Evolutionary conservation across 2,888 invertebrate genomes (phyloP).

Genomic region (Chalcosyrphus nemorum): DNA sequence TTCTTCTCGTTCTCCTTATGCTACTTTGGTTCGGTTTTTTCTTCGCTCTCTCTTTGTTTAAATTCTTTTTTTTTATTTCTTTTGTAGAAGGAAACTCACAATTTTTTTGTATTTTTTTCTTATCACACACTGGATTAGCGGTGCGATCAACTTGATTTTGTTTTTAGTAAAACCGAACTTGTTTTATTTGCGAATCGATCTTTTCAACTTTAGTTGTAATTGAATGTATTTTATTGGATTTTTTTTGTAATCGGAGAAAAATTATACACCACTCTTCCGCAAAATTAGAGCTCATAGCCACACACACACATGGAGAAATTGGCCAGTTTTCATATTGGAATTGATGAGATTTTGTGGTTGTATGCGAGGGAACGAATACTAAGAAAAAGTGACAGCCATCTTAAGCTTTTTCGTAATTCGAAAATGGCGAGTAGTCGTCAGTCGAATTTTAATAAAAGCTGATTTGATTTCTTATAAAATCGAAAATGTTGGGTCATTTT

Average conservation of each 20-base stretch:
- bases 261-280: conserved; percentile 70
- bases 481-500: no score
- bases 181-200: conserved; percentile 18
- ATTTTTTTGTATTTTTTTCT: conserved; percentile 60
- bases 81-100: conserved; percentile 64
- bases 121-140: conserved; percentile 56
- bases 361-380: neutral
- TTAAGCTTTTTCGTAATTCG: conserved; percentile 53
- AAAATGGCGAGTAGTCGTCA: conserved; percentile 54
- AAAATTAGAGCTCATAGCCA: conserved; percentile 71
- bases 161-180: conserved; percentile 49
- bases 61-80: conserved; percentile 54
- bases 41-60: conserved; percentile 65
- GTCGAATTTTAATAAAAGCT: conserved; percentile 9
- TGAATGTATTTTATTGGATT: conserved; percentile 51
- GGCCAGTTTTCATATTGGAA: conserved; percentile 48
- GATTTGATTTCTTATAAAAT: neutral
- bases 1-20: conserved; percentile 58
- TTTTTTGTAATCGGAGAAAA: conserved; percentile 60
- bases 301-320: conserved; percentile 38
- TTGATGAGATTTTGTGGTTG: conserved; percentile 9
- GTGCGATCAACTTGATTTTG: conserved; percentile 48
- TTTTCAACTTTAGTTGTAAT: conserved; percentile 32
- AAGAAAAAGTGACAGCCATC: conserved; percentile 58
- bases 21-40: conserved; percentile 57